Percentiles rank a stretch among this genome's conserved stretches.
Evolutionary conservation across 2,113 vertebrate species (phyloP).

Genomic region (Neomonachus schauinslandi): DNA sequence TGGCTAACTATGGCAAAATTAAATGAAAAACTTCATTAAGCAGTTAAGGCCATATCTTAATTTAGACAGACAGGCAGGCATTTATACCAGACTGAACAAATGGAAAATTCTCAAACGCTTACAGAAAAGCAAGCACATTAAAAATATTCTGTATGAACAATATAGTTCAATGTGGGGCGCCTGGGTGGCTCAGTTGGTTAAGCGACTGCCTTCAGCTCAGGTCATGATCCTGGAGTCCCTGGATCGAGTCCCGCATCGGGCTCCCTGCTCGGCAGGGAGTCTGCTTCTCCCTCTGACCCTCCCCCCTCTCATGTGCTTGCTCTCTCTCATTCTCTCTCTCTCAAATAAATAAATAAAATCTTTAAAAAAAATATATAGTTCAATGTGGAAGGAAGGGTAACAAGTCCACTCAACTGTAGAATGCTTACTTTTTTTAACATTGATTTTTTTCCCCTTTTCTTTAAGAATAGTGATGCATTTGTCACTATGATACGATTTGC

Average conservation of each 20-base stretch:
- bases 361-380: neutral
- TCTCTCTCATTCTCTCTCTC: no score
- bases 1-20: neutral
- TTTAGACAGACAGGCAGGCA: neutral
- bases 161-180: neutral
- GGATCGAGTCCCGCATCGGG: no score
- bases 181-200: no score
- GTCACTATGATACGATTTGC: neutral
- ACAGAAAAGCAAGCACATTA: neutral
- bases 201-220: no score
- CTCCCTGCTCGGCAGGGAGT: no score
- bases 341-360: no score
- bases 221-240: no score
- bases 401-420: neutral
- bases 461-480: neutral
- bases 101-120: neutral
- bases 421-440: neutral
- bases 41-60: neutral
- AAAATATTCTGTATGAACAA: neutral
- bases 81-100: neutral
- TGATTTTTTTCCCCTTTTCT: neutral
- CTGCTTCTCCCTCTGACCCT: no score
- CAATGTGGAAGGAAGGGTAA: neutral
- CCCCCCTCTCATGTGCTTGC: no score
- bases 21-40: neutral